These are phyloP conservation scores for Chaetorhynchus papuensis DNA, from an alignment of 2,113 vertebrate genomes.

Conservation along the genomic window DNA sequence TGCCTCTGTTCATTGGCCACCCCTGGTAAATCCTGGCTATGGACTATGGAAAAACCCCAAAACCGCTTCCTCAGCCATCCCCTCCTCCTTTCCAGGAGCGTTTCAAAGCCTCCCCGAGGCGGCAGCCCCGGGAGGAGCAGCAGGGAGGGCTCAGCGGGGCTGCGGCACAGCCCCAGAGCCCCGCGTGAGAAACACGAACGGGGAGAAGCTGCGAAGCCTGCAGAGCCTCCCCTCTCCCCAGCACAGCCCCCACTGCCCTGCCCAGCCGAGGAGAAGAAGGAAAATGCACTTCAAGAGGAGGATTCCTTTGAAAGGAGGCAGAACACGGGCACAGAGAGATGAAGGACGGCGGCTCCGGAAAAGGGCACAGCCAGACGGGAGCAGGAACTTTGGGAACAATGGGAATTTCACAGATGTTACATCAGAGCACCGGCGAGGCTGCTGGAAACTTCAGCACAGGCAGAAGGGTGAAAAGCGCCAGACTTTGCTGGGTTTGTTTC, in stretches of 20 bases:
- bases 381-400: background rate
- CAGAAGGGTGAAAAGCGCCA: background rate
- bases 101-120: background rate
- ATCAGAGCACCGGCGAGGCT: background rate
- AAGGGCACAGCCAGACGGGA: background rate
- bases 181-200: rapidly evolving
- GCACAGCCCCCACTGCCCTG: background rate
- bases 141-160: background rate
- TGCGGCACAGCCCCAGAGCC: background rate
- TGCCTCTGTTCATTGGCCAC: rapidly evolving
- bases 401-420: background rate
- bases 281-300: background rate
- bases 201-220: background rate
- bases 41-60: background rate
- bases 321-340: background rate
- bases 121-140: background rate
- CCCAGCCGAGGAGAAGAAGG: background rate
- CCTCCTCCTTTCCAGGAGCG: background rate
- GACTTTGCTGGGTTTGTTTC: background rate
- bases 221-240: background rate
- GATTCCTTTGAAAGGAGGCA: background rate
- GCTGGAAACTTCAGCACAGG: background rate
- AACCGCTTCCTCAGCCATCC: background rate
- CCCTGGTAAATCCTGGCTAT: background rate
- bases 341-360: background rate